Percentiles rank a stretch among this genome's conserved stretches.
These are phyloP conservation scores for Heliconius melpomene DNA, from an alignment of 1,140 invertebrate genomes.

Conservation along the genomic window DNA sequence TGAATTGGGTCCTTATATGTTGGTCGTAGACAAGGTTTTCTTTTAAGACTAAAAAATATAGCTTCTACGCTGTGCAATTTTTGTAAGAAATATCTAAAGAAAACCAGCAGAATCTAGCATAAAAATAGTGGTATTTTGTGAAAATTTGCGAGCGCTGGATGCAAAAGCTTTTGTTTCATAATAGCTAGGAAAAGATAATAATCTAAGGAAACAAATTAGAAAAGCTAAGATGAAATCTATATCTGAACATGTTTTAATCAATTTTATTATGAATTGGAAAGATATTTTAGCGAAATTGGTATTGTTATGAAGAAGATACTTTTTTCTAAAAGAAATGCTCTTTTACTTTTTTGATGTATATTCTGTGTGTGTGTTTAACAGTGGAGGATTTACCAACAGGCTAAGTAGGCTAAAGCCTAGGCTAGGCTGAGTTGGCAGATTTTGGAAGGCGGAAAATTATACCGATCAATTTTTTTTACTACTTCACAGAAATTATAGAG, in stretches of 20 bases:
- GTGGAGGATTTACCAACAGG: too few species aligned
- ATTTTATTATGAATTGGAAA: neutral
- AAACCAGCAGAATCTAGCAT: neutral
- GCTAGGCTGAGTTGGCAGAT: too few species aligned
- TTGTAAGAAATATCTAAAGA: neutral
- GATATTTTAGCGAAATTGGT: too few species aligned
- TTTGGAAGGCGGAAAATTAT: too few species aligned
- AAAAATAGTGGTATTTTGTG: neutral
- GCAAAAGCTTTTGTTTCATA: slow-evolving; percentile 10
- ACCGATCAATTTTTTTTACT: too few species aligned
- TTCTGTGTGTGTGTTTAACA: too few species aligned
- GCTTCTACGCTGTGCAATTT: neutral
- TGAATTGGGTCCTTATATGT: neutral
- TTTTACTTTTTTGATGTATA: too few species aligned
- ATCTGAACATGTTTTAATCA: neutral
- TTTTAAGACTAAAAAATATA: neutral
- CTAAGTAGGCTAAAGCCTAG: too few species aligned
- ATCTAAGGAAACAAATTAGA: slow-evolving; percentile 3
- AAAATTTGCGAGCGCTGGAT: neutral
- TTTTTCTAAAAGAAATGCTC: too few species aligned
- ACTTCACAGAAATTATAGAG: too few species aligned
- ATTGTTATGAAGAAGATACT: too few species aligned
- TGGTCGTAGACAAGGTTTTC: neutral
- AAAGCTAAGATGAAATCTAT: neutral
- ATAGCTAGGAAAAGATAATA: neutral